Evolutionary conservation across 2,113 vertebrate genomes (phyloP), one percentile per base, ranked within the genome.

Genomic region (Athene cunicularia): DNA sequence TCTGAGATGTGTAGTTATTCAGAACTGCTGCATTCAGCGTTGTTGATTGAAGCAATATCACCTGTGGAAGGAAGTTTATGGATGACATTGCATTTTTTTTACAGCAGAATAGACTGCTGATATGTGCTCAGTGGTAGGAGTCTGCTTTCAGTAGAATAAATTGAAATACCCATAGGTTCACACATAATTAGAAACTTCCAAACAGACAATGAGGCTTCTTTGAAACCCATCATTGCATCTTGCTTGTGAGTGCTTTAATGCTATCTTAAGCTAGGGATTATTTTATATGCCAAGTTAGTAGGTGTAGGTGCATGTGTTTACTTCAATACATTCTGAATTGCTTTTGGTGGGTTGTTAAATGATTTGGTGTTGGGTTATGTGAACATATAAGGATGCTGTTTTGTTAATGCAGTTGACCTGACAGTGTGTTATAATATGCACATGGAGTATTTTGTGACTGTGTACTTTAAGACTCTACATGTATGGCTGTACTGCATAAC

Each of bases 251-350:
- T 3, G 0, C 72, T 88, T 88, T 93, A 96, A 89, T 95, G 58
- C 74, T 56, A 49, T 80, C 26, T 84, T 95, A 92, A 96, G 30
- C 37, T 93, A 52, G 47, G 67, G 58, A 90, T 96, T 97, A 94
- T 97, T 98, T 96, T 94, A 80, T 95, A 80, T 94, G 66, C 35
- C 87, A 90, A 89, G 52, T 95, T 97, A 95, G 86, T 93, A 88
- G 80, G 66, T 96, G 88, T 87, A 94, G 75, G 24, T 96, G 59
- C 64, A 24, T 95, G 81, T 24, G 12, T 97, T 89, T 96, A 22
- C 88, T 85, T 93, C 94, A 96, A 90, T 95, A 86, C 81, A 71
- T 95, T 84, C 88, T 97, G 47, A 96, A 70, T 62, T 90, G 79
- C 97, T 66, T 95, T 70, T 93, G 91, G 68, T 21, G 8, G 55